These are phyloP conservation scores for Eristalis intricaria DNA, from an alignment of 2,888 invertebrate species.

Conservation along the genomic window DNA sequence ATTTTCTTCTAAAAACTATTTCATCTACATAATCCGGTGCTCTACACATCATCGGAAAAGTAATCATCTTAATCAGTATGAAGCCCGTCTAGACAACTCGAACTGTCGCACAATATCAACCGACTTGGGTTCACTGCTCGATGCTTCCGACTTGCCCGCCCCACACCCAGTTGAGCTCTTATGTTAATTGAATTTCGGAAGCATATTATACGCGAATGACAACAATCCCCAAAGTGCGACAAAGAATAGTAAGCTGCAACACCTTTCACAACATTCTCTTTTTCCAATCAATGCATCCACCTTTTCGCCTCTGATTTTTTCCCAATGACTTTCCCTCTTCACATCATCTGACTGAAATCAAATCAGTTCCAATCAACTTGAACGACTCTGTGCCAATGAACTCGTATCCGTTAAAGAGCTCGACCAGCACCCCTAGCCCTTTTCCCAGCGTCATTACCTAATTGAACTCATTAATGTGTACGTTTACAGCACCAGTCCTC, in stretches of 20 bases:
- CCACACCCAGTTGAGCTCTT: too few relatives aligned
- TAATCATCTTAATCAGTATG: too few relatives aligned
- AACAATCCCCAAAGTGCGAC: neutral
- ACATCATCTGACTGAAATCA: constrained; percentile 28
- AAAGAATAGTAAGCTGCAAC: constrained; percentile 13
- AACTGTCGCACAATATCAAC: too few relatives aligned
- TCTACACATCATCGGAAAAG: too few relatives aligned
- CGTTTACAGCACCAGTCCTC: constrained; percentile 30
- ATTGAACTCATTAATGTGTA: constrained; percentile 67
- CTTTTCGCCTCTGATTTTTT: constrained; percentile 13
- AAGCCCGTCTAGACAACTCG: too few relatives aligned
- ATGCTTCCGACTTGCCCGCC: too few relatives aligned
- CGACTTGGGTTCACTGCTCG: too few relatives aligned
- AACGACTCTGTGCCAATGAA: constrained; percentile 58
- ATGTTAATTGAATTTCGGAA: constrained; percentile 10
- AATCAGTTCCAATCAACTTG: constrained; percentile 55
- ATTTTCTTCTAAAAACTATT: too few relatives aligned
- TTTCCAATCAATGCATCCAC: constrained; percentile 39
- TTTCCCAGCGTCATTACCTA: constrained; percentile 58
- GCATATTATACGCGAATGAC: neutral
- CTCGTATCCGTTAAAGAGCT: constrained; percentile 27
- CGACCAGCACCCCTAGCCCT: constrained; percentile 48
- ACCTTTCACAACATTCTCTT: constrained; percentile 25
- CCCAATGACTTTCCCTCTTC: neutral
- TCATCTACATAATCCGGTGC: too few relatives aligned